Base-by-base conservation (phyloP, 2,797 vertebrate genomes). In the Gymnoscopelus microlampas region DNA sequence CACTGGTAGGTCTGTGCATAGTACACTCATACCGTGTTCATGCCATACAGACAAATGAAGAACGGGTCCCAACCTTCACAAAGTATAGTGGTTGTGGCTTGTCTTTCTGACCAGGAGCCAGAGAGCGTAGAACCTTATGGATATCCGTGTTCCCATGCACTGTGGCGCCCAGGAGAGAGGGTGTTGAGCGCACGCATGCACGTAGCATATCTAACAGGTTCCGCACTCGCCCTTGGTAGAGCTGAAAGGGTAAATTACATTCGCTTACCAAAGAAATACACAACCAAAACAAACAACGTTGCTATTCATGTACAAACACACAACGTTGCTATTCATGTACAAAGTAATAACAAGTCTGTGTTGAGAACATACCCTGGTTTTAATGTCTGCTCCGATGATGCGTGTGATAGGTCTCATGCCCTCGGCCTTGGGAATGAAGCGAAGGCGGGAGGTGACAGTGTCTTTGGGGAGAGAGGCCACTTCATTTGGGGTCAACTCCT, bases 401-500 rank as follows among this genome's bases (percentile, higher is more conserved):
- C 94, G 94, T 24, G 95, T 95, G 66, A 99, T 95, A 0, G 97
- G 95, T 49, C 98, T 94, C 76, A 99, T 93, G 12, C 95, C 94
- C 0, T 90, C 87, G 0, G 23, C 66, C 90, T 98, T 99, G 44
- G 98, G 98, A 81, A 98, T 94, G 84, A 98, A 98, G 12, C 97
- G 95, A n/a, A 99, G 94, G 13, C 82, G 93, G 48, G 95, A 95
- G 0, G 80, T 80, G 50, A 95, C 39, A 0, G 90, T 88, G 64
- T 74, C 2, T 1, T 72, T 85, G 7, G 58, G 89, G 6, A 93
- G 76, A 9, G 68, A 76, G 7, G 85, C 73, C 24, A 95, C 77
- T 64, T 97, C 92, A 2, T 91, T 78, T 0, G 84, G 74, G 0
- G 90, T 93, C 69, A 99, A 65, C 60, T 92, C 90, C 53, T 83